Evolutionary conservation across 2,888 invertebrate species (phyloP).

Genomic region (Sycophila texana): DNA sequence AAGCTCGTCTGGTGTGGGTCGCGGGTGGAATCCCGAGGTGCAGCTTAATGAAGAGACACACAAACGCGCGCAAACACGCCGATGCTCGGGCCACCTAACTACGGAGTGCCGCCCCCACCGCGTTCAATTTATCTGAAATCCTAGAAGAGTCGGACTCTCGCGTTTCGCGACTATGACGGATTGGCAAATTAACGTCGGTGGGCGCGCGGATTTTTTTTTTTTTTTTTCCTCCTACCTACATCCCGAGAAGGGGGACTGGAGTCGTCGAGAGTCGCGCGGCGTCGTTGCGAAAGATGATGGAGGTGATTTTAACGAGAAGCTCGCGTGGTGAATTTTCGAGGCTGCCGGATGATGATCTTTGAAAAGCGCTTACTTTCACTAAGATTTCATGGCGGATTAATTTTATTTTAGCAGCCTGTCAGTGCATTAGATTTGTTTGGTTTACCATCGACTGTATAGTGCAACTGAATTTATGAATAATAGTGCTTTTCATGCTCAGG

Average conservation of each 20-base stretch:
- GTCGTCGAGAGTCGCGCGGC: too few relatives aligned
- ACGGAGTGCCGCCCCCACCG: background rate
- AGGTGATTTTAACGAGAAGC: background rate
- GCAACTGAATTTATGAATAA: too few relatives aligned
- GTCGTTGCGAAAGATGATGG: constrained; percentile 3
- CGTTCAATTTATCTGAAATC: constrained; percentile 48
- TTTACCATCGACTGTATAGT: too few relatives aligned
- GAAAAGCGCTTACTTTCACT: too few relatives aligned
- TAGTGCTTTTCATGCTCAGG: too few relatives aligned
- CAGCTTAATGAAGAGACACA: constrained; percentile 12
- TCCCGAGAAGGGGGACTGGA: background rate
- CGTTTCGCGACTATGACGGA: background rate
- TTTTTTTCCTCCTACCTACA: too few relatives aligned
- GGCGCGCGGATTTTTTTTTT: background rate
- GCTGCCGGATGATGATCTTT: background rate
- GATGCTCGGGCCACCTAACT: background rate
- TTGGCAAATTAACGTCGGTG: too few relatives aligned
- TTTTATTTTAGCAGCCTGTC: too few relatives aligned
- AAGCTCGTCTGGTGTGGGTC: constrained; percentile 4
- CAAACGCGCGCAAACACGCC: background rate
- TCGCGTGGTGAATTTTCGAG: background rate
- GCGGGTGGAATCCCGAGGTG: background rate
- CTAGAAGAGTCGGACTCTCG: constrained; percentile 28
- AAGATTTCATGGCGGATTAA: too few relatives aligned
- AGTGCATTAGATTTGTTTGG: too few relatives aligned